These are phyloP conservation scores for Apocheima hispidaria DNA, from an alignment of 2,888 invertebrate species.

Conservation along the genomic window DNA sequence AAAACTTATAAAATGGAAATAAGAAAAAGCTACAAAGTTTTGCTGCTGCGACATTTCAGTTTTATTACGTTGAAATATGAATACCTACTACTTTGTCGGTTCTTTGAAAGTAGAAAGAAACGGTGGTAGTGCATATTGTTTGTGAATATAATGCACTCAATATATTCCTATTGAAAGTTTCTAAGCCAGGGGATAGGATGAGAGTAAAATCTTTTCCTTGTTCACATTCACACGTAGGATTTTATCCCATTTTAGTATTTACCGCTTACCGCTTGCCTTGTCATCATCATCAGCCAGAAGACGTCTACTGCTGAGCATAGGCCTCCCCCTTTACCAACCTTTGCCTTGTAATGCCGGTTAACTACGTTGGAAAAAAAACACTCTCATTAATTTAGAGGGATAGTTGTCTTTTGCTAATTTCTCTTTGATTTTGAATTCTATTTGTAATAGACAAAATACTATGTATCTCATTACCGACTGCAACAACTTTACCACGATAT, in stretches of 20 bases:
- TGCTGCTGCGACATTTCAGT: constrained; percentile 19
- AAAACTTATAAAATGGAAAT: neutral
- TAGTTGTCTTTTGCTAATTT: too few species aligned
- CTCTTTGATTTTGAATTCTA: too few species aligned
- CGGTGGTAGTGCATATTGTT: constrained; percentile 34
- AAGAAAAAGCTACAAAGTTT: constrained; percentile 17
- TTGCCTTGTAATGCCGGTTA: too few species aligned
- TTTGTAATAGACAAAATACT: too few species aligned
- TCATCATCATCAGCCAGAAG: too few species aligned
- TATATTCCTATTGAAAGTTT: constrained; percentile 50
- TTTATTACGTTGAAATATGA: constrained; percentile 25
- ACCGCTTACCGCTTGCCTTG: neutral
- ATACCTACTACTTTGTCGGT: constrained; percentile 14
- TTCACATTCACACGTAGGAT: constrained; percentile 53
- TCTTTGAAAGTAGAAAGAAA: constrained; percentile 24
- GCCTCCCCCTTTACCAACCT: too few species aligned
- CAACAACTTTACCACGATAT: too few species aligned
- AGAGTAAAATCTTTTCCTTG: constrained; percentile 64
- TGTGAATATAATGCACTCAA: constrained; percentile 39
- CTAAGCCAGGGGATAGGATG: constrained; percentile 46
- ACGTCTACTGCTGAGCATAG: too few species aligned
- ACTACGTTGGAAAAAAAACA: too few species aligned
- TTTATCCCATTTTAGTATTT: constrained; percentile 38
- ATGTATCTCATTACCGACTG: too few species aligned
- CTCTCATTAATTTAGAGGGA: too few species aligned